Base-by-base conservation (phyloP, 2,888 invertebrate genomes). In the Cheilosia impressa region DNA sequence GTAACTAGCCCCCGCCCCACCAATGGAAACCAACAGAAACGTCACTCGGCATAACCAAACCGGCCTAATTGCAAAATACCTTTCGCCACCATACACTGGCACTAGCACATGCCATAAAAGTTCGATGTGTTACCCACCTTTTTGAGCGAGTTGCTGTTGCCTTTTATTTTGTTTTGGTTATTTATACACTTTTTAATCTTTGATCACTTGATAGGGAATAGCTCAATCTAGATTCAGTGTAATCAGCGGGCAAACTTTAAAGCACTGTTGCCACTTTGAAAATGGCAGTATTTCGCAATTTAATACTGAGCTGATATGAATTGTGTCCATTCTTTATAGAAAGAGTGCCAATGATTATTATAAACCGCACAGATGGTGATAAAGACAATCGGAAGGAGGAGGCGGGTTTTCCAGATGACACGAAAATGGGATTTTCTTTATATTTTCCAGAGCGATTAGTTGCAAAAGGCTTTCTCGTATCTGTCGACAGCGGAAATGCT, bases 211-310 rank as follows among this genome's bases (percentile, higher is more conserved):
- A 62, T 63, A 63, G 58, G 31, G 52, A 66, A 52, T 34, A 69
- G 80, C 58, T 84, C 80, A 75, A 84, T 79, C 68, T 69, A 65
- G 58, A 79, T 84, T 53, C 10, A 43, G 34, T 13, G 31, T 19
- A 52, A 69, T 72, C 53, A 38, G 63, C 17, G 58, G 15, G 63
- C 45, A 41, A 57, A 41, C 31, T 43, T 50, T 38, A 38, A 84
- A 65, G 65, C 58, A 47, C 47, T 65, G 72, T 57, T 76, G 69
- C 34, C 62, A 75, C 52, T 53, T 38, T 38, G 9, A 31, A 31
- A 17, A 10, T 27, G 10, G 17, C 38, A 43, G 19, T 19, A 62
- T 78, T 73, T 57, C 68, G 55, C 34, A 63, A 41, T 63, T 72
- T 53, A 66, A 62, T 66, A 55, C 57, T 22, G 22, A 78, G 57